Percentiles rank a stretch among this genome's conserved stretches.
Conservation (phyloP, 2,888 invertebrate genomes). For the Drosophila dives region DNA sequence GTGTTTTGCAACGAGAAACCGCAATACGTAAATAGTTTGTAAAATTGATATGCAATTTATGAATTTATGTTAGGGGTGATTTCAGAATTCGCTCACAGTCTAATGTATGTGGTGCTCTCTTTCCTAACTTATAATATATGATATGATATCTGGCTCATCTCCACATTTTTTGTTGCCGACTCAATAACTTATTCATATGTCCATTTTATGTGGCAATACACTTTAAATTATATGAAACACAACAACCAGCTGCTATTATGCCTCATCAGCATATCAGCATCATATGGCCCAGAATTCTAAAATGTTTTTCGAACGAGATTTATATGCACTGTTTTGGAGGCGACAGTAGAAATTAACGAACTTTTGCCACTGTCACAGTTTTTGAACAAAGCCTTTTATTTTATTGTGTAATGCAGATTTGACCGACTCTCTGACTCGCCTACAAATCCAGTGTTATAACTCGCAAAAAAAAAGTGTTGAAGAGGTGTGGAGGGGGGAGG, state of each 20-base stretch:
- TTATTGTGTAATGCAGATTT: constrained; percentile 58
- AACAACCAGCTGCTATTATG: background rate
- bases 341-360: background rate
- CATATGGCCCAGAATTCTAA: background rate
- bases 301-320: background rate
- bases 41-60: constrained; percentile 31
- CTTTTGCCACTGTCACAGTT: constrained; percentile 12
- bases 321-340: background rate
- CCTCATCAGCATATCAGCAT: background rate
- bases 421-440: constrained; percentile 43
- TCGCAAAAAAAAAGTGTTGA: constrained; percentile 8
- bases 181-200: background rate
- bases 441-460: constrained; percentile 41
- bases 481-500: no score
- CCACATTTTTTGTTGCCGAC: background rate
- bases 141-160: background rate
- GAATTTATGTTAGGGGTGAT: background rate
- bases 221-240: background rate
- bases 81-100: background rate
- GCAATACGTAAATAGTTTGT: constrained; percentile 51
- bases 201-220: background rate
- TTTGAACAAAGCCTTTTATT: constrained; percentile 30
- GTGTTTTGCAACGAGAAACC: constrained; percentile 20
- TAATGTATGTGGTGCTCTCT: background rate
- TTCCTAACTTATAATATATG: background rate